Conservation (phyloP, 2,797 vertebrate species). For the Anabacerthia variegaticeps region DNA sequence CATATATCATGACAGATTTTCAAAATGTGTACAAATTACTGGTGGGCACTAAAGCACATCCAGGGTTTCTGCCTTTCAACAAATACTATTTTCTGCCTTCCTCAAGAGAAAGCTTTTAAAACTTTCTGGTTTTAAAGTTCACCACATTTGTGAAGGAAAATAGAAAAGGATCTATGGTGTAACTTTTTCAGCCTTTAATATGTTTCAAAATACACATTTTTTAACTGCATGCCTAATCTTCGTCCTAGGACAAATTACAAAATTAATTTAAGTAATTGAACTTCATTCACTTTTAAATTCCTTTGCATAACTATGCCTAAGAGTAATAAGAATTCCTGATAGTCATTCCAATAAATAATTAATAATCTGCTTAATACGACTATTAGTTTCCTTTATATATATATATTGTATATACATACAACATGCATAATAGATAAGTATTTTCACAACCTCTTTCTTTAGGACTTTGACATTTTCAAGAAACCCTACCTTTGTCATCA, state of each 20-base stretch:
- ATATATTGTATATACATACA: background rate
- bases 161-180: background rate
- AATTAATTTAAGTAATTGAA: background rate
- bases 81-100: background rate
- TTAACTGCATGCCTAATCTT: background rate
- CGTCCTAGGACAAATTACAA: background rate
- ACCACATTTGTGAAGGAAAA: background rate
- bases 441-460: background rate
- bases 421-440: background rate
- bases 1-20: constrained; percentile 19
- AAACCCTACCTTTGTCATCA: background rate
- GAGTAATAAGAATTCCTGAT: background rate
- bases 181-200: background rate
- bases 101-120: background rate
- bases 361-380: background rate
- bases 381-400: background rate
- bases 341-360: background rate
- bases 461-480: background rate
- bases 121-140: background rate
- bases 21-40: background rate
- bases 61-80: constrained; percentile 5
- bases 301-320: background rate
- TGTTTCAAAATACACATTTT: background rate
- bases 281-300: background rate
- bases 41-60: constrained; percentile 19